Conservation (phyloP, 2,113 vertebrate genomes). For the Hypocryptadius cinnamomeus region DNA sequence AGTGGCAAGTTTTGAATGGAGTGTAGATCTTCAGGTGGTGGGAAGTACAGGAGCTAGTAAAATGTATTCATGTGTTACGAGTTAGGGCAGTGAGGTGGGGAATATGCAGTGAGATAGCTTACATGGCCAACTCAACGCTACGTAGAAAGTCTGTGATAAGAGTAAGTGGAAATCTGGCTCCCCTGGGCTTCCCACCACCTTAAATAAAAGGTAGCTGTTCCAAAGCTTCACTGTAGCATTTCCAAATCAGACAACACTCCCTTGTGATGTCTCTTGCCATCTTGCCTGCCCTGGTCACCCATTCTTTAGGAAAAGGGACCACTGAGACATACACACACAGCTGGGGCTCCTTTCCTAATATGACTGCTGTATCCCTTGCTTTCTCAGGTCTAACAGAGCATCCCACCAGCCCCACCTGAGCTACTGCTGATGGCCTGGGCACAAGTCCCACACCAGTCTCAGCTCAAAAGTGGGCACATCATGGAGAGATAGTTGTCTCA, state of each 20-base stretch:
- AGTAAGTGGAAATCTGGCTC: not conserved
- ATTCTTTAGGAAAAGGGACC: not conserved
- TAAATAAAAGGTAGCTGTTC: not conserved
- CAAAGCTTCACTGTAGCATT: not conserved
- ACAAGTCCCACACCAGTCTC: not conserved
- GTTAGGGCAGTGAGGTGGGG: not conserved
- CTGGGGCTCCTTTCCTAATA: not conserved
- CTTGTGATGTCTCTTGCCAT: not conserved
- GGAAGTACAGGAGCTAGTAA: not conserved
- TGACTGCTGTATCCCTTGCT: not conserved
- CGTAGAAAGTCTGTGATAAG: not conserved
- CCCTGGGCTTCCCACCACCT: not conserved
- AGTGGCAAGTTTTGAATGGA: not conserved
- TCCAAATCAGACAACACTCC: not conserved
- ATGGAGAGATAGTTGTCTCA: fast-evolving
- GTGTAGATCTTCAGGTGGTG: not conserved
- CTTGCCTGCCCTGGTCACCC: not conserved
- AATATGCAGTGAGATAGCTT: not conserved
- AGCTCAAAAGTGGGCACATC: not conserved
- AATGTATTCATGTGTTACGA: not conserved
- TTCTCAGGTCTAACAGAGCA: not conserved
- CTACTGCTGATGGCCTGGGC: not conserved
- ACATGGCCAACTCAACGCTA: fast-evolving
- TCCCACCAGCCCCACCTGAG: not conserved
- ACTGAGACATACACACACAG: not conserved